Conservation (phyloP, 2,113 vertebrate species). For the Beaufortia kweichowensis region DNA sequence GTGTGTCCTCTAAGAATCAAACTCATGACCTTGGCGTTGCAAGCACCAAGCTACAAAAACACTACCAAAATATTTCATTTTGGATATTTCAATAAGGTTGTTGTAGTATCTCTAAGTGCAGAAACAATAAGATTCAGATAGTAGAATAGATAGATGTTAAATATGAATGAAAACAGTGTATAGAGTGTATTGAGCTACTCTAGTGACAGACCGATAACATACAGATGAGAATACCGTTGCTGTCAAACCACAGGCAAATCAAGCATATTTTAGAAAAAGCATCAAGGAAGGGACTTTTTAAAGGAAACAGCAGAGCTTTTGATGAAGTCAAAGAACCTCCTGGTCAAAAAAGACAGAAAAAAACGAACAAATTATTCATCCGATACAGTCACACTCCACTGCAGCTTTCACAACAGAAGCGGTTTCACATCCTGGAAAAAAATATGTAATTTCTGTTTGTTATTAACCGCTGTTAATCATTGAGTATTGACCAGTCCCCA, state of each 20-base stretch:
- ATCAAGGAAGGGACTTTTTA: not conserved
- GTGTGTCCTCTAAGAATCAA: too few relatives aligned
- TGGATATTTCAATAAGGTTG: too few relatives aligned
- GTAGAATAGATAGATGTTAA: not conserved
- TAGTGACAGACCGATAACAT: too few relatives aligned
- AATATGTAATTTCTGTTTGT: conserved; percentile 57
- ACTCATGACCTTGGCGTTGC: too few relatives aligned
- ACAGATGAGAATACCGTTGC: not conserved
- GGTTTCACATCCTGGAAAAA: conserved; percentile 60
- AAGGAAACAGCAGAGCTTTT: conserved; percentile 16
- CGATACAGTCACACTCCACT: conserved; percentile 45
- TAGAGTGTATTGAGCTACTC: not conserved
- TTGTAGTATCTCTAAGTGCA: too few relatives aligned
- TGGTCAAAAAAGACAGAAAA: conserved; percentile 3
- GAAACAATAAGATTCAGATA: too few relatives aligned
- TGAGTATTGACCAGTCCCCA: conserved; percentile 35
- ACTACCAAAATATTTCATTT: too few relatives aligned
- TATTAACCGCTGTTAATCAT: conserved; percentile 60
- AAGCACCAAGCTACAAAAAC: too few relatives aligned
- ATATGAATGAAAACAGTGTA: not conserved
- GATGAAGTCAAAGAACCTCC: conserved; percentile 10
- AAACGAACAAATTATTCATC: conserved; percentile 52
- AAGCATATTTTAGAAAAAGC: not conserved
- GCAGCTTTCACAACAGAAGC: conserved; percentile 50
- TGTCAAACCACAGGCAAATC: conserved; percentile 23